phyloP scores from a whole-genome alignment of 2,888 invertebrate species.

The Salpingus planirostris region DNA sequence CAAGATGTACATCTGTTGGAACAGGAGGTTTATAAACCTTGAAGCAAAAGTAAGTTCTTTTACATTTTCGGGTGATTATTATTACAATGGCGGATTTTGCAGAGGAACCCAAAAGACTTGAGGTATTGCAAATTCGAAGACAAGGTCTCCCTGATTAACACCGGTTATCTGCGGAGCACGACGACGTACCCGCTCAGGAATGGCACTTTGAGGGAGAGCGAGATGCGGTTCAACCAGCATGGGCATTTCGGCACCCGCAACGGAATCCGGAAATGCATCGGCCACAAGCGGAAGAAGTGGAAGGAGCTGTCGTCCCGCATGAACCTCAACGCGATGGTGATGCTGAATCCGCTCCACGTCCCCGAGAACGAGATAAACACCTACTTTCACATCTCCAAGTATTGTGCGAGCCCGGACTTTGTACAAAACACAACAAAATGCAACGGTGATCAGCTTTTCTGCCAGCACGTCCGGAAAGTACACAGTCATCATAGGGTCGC shows the following conservation, averaged over 20 bases:
- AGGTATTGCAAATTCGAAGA: constrained; percentile 22
- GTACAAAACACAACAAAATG: too few relatives aligned
- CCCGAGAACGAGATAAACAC: too few relatives aligned
- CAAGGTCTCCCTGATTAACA: constrained; percentile 4
- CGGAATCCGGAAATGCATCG: too few relatives aligned
- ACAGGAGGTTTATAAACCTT: constrained; percentile 23
- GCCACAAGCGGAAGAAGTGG: too few relatives aligned
- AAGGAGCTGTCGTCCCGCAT: background rate
- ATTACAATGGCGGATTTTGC: background rate
- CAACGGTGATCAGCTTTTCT: too few relatives aligned
- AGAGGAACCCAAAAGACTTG: constrained; percentile 22
- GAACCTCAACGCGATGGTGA: background rate
- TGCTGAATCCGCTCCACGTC: too few relatives aligned
- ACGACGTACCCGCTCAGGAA: constrained; percentile 3
- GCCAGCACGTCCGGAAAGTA: too few relatives aligned
- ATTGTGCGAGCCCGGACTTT: too few relatives aligned
- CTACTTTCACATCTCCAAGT: too few relatives aligned
- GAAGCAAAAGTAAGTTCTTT: constrained; percentile 27
- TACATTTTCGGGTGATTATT: background rate
- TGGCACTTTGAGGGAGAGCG: constrained; percentile 2
- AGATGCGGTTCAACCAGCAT: constrained; percentile 5
- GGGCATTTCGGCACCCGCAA: constrained; percentile 6
- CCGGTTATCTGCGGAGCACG: constrained; percentile 2
- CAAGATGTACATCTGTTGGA: constrained; percentile 32
- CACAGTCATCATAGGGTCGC: too few relatives aligned